Evolutionary conservation across 2,797 vertebrate species (phyloP).

Genomic region (Gallirallus australis): DNA sequence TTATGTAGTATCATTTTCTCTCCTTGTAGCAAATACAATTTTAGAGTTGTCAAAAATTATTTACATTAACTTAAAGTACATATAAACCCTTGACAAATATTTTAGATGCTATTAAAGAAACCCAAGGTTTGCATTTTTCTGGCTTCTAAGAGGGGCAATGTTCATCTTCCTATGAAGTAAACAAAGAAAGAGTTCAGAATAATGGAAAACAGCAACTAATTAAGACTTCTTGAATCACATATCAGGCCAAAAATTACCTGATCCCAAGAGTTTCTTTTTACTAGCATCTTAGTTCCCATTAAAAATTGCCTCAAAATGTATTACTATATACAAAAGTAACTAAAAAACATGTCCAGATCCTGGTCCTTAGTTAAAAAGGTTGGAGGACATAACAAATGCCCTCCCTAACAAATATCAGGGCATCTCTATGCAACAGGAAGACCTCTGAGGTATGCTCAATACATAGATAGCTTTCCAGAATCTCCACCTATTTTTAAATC

Average conservation of each 20-base stretch:
- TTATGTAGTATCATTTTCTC: slow-evolving; percentile 52
- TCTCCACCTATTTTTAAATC: neutral
- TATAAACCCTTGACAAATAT: slow-evolving; percentile 35
- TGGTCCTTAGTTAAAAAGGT: neutral
- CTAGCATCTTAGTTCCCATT: neutral
- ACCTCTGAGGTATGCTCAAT: neutral
- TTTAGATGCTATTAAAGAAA: slow-evolving; percentile 21
- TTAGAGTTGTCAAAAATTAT: slow-evolving; percentile 63
- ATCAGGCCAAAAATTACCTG: neutral
- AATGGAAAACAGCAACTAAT: neutral
- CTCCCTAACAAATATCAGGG: neutral
- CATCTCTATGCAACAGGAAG: neutral
- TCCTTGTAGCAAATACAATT: slow-evolving; percentile 34
- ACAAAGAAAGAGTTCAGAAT: neutral
- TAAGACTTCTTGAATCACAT: neutral
- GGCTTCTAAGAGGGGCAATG: neutral
- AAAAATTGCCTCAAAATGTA: neutral
- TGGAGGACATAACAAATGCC: neutral
- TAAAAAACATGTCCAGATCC: neutral
- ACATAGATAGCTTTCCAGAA: neutral
- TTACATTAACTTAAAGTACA: slow-evolving; percentile 48
- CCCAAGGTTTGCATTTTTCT: neutral
- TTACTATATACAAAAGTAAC: neutral
- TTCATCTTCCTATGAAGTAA: neutral
- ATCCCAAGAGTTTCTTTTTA: neutral